Evolutionary conservation across 2,888 invertebrate genomes (phyloP).

Genomic region (Eurytoma adleriae): DNA sequence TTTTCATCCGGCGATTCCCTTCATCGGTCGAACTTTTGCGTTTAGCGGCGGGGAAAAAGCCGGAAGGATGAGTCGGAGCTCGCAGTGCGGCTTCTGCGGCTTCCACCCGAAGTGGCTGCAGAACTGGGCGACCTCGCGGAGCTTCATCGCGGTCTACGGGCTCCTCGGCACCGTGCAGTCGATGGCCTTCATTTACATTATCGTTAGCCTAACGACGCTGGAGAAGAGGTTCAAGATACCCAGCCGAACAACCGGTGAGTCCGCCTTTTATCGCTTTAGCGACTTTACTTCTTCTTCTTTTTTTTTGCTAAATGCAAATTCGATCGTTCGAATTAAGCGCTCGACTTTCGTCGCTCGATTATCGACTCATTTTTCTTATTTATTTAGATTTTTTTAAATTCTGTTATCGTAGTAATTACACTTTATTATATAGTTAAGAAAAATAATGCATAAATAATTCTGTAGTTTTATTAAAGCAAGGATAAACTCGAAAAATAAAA

Average conservation of each 20-base stretch:
- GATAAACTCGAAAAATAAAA: too few species aligned
- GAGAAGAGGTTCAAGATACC: conserved; percentile 84
- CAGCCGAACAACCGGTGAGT: conserved; percentile 81
- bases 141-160: conserved; percentile 81
- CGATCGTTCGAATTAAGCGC: too few species aligned
- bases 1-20: neutral
- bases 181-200: conserved; percentile 82
- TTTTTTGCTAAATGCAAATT: neutral
- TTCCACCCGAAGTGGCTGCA: conserved; percentile 81
- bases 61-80: conserved; percentile 40
- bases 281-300: neutral
- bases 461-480: too few species aligned
- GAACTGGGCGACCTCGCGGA: conserved; percentile 79
- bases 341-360: too few species aligned
- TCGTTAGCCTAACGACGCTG: conserved; percentile 82
- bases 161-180: conserved; percentile 82
- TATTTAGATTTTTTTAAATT: too few species aligned
- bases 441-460: too few species aligned
- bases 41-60: neutral
- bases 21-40: neutral
- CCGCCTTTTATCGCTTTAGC: conserved; percentile 49
- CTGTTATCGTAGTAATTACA: too few species aligned
- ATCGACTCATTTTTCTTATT: too few species aligned
- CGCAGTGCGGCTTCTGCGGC: conserved; percentile 78
- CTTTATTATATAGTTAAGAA: too few species aligned